Base-by-base conservation (phyloP, 2,888 invertebrate genomes). In the Branchellion lobata region DNA sequence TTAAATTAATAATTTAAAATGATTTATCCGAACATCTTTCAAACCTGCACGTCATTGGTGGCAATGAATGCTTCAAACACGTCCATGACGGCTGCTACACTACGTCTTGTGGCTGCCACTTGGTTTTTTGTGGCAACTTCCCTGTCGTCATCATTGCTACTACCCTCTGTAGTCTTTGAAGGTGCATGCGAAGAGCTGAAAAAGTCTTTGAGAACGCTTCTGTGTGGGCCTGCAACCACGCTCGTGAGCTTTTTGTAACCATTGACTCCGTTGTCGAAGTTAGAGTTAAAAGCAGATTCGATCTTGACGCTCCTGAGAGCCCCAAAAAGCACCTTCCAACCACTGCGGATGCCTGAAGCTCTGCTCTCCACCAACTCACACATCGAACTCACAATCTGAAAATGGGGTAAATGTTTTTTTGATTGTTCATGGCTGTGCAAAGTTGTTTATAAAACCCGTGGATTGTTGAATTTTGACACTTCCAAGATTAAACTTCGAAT, bases 321-420 rank as follows among this genome's bases (percentile, higher is more conserved):
- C 18, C 95, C 95, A 86, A 98, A 98, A 0, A 98, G 89, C 0
- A 97, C 95, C 78, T 96, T 90, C 97, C 97, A 98, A 0, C 97
- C 97, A 0, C 95, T 96, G 83, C 94, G 91, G 65, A 97, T 95
- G 89, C 96, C 95, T 81, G 93, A 92, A 84, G 94, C 91, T 87
- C 94, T 95, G 0, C 94, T 94, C 88, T 96, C 96, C 0, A 98
- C 96, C 84, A 97, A 94, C 88, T 96, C 96, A 87, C 96, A 96
- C 73, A 97, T 92, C 84, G 95, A 95, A 79, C 94, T 94, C 69
- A 97, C 94, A 84, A 98, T 95, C 93, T 94, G 89, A 27, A 79
- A 2, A 29, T 33, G 1, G 34, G 27, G 1, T 73, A 14, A n/a
- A 40, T 40, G 40, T 5, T 40, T 40, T 5, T 5, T 40, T 40